These are phyloP conservation scores for Urocynchramus pylzowi DNA, from an alignment of 2,113 vertebrate genomes.

Conservation along the genomic window DNA sequence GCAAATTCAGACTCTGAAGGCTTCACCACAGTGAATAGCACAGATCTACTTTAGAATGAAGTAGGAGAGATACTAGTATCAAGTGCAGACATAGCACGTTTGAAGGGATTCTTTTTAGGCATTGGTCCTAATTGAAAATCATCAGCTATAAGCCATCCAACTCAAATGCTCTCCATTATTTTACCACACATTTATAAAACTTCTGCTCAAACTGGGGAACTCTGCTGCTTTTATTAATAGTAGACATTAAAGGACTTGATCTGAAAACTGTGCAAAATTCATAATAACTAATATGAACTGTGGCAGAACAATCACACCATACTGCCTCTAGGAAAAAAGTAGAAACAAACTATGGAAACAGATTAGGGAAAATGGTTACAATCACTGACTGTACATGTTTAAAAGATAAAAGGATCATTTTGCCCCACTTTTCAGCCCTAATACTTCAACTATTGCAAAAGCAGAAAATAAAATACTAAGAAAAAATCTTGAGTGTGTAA, in stretches of 20 bases:
- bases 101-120: not conserved
- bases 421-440: conserved; percentile 41
- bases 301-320: conserved; percentile 29
- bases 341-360: conserved; percentile 58
- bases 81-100: not conserved
- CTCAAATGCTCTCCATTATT: not conserved
- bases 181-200: not conserved
- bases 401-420: conserved; percentile 52
- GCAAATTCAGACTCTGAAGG: not conserved
- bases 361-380: conserved; percentile 35
- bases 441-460: not conserved
- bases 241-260: conserved; percentile 32
- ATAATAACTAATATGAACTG: conserved; percentile 6
- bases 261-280: conserved; percentile 27
- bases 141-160: not conserved
- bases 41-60: not conserved
- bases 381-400: conserved; percentile 15
- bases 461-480: conserved; percentile 33
- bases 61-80: not conserved
- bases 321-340: conserved; percentile 29
- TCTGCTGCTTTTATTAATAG: conserved; percentile 24
- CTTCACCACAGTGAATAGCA: not conserved
- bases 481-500: not conserved
- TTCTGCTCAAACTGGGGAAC: not conserved
- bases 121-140: not conserved